phyloP scores from a whole-genome alignment of 2,113 vertebrate genomes.

The Chloropsis hardwickii region DNA sequence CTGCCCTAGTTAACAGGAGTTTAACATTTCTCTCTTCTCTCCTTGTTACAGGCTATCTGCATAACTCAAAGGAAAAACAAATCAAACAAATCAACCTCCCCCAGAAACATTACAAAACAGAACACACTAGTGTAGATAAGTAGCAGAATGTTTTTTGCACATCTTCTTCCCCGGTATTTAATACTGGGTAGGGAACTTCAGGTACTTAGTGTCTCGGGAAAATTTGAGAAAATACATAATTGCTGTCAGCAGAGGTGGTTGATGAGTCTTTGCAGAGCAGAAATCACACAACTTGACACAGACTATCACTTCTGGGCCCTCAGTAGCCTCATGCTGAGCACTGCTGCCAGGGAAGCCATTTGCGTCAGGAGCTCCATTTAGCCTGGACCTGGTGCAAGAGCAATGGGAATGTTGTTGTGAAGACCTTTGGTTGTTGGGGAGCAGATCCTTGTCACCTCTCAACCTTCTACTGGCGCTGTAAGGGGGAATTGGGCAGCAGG shows the following conservation, averaged over 20 bases:
- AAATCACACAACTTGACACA: background rate
- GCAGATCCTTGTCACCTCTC: background rate
- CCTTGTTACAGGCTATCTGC: background rate
- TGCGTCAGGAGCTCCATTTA: background rate
- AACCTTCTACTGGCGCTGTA: background rate
- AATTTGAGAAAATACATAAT: background rate
- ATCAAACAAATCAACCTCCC: background rate
- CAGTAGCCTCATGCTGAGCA: background rate
- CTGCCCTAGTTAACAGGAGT: background rate
- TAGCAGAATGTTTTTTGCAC: background rate
- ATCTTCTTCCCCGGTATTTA: background rate
- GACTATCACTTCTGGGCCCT: background rate
- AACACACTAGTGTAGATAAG: background rate
- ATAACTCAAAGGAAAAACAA: background rate
- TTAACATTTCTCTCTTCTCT: background rate
- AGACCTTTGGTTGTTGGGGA: background rate
- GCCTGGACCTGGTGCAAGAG: background rate
- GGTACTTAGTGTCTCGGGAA: background rate
- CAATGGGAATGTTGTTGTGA: background rate
- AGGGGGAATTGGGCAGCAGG: background rate
- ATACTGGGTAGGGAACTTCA: background rate
- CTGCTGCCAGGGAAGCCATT: background rate
- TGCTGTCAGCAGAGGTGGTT: background rate
- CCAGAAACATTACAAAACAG: background rate
- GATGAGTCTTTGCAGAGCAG: background rate